Percentiles rank a stretch among this genome's conserved stretches.
phyloP scores from a whole-genome alignment of 1,140 invertebrate genomes.

The Drosophila nannoptera region DNA sequence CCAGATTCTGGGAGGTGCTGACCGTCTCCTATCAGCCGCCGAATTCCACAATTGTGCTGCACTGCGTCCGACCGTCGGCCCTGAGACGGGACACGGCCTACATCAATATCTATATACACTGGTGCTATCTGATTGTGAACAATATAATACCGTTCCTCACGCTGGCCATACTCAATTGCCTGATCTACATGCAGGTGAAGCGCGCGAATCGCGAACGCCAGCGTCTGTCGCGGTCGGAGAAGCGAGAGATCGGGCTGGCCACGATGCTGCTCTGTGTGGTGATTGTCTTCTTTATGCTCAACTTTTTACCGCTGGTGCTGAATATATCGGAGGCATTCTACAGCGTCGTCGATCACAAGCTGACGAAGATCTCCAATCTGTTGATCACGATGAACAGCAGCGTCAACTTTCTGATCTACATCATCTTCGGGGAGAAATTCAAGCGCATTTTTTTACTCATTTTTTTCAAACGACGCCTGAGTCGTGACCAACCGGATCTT shows the following conservation, averaged over 20 bases:
- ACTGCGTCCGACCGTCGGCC: constrained; percentile 84
- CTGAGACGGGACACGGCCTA: constrained; percentile 87
- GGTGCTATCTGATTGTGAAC: constrained; percentile 94
- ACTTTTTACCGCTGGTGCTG: constrained; percentile 92
- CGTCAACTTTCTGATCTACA: constrained; percentile 98
- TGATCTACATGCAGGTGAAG: constrained; percentile 92
- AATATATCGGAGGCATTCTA: constrained; percentile 92
- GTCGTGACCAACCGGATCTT: constrained; percentile 85
- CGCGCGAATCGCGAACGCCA: constrained; percentile 91
- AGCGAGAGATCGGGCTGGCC: constrained; percentile 92
- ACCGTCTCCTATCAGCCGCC: constrained; percentile 52
- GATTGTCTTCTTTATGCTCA: constrained; percentile 96
- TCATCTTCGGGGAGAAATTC: constrained; percentile 98
- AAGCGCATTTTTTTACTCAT: constrained; percentile 92
- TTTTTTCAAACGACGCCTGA: constrained; percentile 85
- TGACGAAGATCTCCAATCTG: constrained; percentile 94
- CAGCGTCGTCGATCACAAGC: constrained; percentile 84
- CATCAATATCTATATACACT: constrained; percentile 92
- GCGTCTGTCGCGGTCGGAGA: constrained; percentile 88
- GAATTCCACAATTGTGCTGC: constrained; percentile 80
- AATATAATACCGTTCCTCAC: constrained; percentile 93
- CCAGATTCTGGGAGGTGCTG: constrained; percentile 85
- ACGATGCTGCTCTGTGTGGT: constrained; percentile 97
- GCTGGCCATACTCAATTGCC: constrained; percentile 91
- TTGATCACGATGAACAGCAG: constrained; percentile 97